These are phyloP conservation scores for Eremobia ochroleuca DNA, from an alignment of 2,888 invertebrate genomes.

Conservation along the genomic window DNA sequence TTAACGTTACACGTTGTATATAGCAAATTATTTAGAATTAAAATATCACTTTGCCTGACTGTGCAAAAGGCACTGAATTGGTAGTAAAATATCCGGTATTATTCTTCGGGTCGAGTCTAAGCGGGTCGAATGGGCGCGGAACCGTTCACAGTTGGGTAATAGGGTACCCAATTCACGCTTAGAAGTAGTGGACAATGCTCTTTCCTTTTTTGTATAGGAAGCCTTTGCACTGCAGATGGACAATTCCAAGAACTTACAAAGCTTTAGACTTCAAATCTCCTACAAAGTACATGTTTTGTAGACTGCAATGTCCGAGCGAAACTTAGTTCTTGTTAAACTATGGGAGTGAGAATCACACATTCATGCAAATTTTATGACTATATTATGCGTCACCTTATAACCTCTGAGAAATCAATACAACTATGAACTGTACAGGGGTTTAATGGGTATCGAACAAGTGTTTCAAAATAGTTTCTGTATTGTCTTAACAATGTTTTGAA, in stretches of 20 bases:
- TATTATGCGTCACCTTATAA: conserved; percentile 26
- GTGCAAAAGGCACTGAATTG: too few relatives aligned
- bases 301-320: background rate
- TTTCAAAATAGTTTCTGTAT: background rate
- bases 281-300: background rate
- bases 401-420: conserved; percentile 41
- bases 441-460: background rate
- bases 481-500: background rate
- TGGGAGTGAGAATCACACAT: conserved; percentile 19
- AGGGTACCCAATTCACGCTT: background rate
- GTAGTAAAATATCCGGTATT: too few relatives aligned
- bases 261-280: background rate
- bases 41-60: too few relatives aligned
- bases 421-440: background rate
- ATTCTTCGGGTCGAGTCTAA: too few relatives aligned
- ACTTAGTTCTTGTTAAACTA: background rate
- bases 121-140: too few relatives aligned
- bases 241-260: background rate
- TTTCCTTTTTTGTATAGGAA: background rate
- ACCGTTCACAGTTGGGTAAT: conserved; percentile 1
- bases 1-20: too few relatives aligned
- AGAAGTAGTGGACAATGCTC: background rate
- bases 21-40: too few relatives aligned
- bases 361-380: conserved; percentile 29
- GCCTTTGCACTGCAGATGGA: background rate